These are phyloP conservation scores for Tipula confusa DNA, from an alignment of 2,888 invertebrate species.

Conservation along the genomic window DNA sequence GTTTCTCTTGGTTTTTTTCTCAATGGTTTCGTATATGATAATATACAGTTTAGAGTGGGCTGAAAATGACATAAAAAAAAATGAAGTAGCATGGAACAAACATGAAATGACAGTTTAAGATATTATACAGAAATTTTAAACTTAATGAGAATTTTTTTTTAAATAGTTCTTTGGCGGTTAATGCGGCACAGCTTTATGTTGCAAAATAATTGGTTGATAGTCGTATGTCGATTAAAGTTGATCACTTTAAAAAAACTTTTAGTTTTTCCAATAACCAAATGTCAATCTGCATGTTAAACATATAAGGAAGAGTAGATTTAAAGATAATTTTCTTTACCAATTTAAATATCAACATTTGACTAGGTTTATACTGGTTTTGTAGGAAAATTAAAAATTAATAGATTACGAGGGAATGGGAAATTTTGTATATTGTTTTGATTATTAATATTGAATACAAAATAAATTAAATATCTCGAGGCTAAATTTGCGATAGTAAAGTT, in stretches of 20 bases:
- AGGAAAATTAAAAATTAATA: neutral
- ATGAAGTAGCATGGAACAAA: neutral
- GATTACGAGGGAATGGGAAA: neutral
- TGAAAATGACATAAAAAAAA: conserved; percentile 5
- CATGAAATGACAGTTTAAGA: neutral
- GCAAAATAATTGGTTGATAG: neutral
- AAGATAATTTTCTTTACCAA: no score
- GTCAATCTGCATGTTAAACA: neutral
- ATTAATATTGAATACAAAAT: neutral
- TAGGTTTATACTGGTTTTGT: neutral
- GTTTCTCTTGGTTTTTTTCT: neutral
- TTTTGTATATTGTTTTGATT: neutral
- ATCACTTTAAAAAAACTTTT: neutral
- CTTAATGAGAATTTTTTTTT: neutral
- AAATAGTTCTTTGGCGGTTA: neutral
- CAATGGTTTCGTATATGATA: conserved; percentile 5
- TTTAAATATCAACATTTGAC: neutral
- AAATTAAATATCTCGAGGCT: neutral
- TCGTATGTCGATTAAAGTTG: neutral
- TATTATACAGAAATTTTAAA: neutral
- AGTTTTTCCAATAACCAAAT: neutral
- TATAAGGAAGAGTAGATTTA: no score
- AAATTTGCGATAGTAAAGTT: neutral
- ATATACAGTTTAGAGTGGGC: neutral
- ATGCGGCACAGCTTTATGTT: neutral